A percentile compares a stretch with the other conserved stretches of the same genome.
Conservation (phyloP, 2,797 vertebrate species). For the Petrocephalus sullivani region DNA sequence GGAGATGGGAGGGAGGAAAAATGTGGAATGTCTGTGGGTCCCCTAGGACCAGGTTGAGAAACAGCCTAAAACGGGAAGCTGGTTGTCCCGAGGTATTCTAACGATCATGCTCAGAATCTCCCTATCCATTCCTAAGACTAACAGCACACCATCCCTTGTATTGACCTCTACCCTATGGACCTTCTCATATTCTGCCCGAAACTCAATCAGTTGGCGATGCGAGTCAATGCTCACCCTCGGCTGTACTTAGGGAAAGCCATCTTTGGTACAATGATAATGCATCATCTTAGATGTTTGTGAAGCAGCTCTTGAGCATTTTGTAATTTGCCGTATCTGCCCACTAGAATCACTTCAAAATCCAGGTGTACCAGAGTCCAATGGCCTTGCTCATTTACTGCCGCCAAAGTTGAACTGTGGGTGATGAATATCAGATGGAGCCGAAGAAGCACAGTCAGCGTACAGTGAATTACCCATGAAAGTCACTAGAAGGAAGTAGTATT, state of each 20-base stretch:
- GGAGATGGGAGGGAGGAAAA: neutral
- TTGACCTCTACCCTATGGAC: neutral
- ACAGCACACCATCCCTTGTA: neutral
- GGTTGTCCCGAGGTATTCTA: neutral
- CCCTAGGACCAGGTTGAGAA: neutral
- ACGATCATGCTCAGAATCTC: neutral
- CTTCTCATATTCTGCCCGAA: neutral
- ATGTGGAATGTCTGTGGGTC: neutral
- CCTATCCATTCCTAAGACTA: neutral
- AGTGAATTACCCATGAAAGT: neutral
- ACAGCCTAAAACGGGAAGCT: neutral
- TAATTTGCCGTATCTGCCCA: neutral
- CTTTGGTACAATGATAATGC: neutral
- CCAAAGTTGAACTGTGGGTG: neutral
- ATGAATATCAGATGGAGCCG: neutral
- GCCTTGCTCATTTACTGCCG: neutral
- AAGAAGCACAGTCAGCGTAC: neutral
- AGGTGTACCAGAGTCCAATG: neutral
- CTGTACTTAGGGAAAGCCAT: neutral
- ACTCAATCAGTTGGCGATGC: neutral
- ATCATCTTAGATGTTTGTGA: neutral
- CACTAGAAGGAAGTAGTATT: neutral
- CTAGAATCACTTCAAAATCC: neutral
- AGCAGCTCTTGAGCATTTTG: neutral
- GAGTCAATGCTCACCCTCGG: neutral